phyloP scores from a whole-genome alignment of 2,888 invertebrate genomes.

The Melieria omissa region DNA sequence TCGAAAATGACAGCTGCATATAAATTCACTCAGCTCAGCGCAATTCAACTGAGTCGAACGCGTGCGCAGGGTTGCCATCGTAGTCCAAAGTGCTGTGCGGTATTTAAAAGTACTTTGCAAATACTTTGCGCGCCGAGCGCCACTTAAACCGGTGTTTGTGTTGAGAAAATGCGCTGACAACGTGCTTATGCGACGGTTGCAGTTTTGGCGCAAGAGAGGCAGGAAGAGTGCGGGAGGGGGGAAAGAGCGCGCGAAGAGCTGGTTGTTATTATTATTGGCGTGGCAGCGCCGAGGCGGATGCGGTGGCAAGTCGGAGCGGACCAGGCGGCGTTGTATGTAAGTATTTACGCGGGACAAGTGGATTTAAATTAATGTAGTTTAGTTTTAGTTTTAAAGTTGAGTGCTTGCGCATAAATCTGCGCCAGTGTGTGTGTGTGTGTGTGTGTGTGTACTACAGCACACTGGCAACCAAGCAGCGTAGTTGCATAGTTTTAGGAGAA shows the following conservation, averaged over 20 bases:
- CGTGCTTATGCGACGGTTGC: neutral
- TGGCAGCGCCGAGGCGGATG: conserved; percentile 23
- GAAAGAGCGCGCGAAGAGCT: no score
- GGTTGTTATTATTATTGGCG: neutral
- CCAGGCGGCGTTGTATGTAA: conserved; percentile 27
- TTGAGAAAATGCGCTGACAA: conserved; percentile 23
- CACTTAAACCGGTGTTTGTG: conserved; percentile 47
- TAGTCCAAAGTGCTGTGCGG: neutral
- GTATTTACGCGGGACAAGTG: conserved; percentile 49
- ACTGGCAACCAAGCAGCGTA: no score
- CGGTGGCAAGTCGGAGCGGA: neutral
- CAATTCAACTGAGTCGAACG: neutral
- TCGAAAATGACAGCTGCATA: neutral
- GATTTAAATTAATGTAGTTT: conserved; percentile 50
- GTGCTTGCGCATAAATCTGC: neutral
- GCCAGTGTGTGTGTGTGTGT: neutral
- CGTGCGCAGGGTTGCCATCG: neutral
- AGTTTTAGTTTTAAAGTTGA: conserved; percentile 1
- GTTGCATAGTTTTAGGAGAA: conserved; percentile 22
- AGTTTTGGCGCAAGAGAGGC: no score
- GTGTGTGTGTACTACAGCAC: neutral
- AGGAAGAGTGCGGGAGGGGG: no score
- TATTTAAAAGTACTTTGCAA: conserved; percentile 18
- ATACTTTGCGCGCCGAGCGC: conserved; percentile 35
- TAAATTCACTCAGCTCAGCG: neutral